phyloP scores from a whole-genome alignment of 2,888 invertebrate genomes.

The Atethmia centrago region DNA sequence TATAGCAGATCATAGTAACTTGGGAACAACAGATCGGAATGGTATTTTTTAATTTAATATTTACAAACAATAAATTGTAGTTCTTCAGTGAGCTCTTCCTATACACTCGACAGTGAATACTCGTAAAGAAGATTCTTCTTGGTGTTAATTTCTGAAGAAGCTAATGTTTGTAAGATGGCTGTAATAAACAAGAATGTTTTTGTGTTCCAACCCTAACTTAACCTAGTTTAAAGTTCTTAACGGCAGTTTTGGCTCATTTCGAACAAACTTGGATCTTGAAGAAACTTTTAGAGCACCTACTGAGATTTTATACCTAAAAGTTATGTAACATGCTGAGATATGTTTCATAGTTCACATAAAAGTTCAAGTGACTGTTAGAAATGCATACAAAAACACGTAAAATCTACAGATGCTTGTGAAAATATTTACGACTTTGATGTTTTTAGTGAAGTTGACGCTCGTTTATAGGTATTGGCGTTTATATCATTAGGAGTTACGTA shows the following conservation, averaged over 20 bases:
- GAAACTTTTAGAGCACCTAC: conserved; percentile 36
- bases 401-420: neutral
- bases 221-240: conserved; percentile 21
- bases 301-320: conserved; percentile 6
- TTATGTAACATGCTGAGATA: conserved; percentile 6
- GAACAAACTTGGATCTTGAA: conserved; percentile 29
- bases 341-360: neutral
- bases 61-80: neutral
- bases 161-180: neutral
- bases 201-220: conserved; percentile 13
- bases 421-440: conserved; percentile 2
- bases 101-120: too few relatives aligned
- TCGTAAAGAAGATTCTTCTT: too few relatives aligned
- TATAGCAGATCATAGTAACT: neutral
- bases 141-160: neutral
- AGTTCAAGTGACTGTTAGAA: conserved; percentile 9
- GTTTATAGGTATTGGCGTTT: neutral
- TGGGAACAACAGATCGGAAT: too few relatives aligned
- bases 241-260: conserved; percentile 27
- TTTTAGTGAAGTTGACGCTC: conserved; percentile 5
- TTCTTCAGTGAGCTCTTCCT: neutral
- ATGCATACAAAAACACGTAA: neutral
- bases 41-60: too few relatives aligned
- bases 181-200: neutral
- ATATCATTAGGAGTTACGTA: conserved; percentile 6